Evolutionary conservation across 2,113 vertebrate genomes (phyloP).

Genomic region (Turdus rufiventris): DNA sequence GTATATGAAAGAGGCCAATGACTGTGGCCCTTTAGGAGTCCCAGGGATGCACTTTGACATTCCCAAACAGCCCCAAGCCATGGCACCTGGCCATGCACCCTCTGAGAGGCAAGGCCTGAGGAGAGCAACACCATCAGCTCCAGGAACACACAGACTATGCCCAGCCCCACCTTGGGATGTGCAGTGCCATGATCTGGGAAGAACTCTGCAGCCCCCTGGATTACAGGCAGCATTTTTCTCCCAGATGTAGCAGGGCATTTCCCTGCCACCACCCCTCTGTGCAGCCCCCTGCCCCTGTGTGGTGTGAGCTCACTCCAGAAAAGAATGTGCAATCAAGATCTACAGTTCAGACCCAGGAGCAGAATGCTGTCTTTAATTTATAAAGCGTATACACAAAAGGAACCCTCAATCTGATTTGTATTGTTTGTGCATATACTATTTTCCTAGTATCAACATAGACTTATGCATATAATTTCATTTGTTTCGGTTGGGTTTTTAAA

Average conservation of each 20-base stretch:
- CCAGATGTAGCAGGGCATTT: neutral
- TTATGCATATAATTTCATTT: neutral
- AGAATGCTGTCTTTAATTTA: slow-evolving; percentile 25
- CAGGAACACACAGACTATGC: rapidly evolving
- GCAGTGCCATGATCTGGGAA: neutral
- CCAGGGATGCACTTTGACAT: neutral
- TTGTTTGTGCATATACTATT: neutral
- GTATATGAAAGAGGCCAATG: neutral
- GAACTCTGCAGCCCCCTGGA: neutral
- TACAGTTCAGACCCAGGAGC: neutral
- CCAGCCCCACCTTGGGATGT: neutral
- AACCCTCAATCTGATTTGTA: neutral
- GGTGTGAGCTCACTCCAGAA: neutral
- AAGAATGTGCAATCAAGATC: neutral
- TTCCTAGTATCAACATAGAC: neutral
- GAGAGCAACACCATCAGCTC: rapidly evolving
- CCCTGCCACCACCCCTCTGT: neutral
- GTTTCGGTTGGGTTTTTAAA: neutral
- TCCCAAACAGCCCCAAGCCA: neutral
- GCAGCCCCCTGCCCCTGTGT: neutral
- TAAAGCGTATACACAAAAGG: neutral
- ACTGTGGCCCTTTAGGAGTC: neutral
- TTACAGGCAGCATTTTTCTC: neutral
- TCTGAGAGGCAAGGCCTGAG: neutral
- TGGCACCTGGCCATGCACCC: neutral